Base-by-base conservation (phyloP, 1,140 invertebrate genomes). In the Bombus difficillimus region DNA sequence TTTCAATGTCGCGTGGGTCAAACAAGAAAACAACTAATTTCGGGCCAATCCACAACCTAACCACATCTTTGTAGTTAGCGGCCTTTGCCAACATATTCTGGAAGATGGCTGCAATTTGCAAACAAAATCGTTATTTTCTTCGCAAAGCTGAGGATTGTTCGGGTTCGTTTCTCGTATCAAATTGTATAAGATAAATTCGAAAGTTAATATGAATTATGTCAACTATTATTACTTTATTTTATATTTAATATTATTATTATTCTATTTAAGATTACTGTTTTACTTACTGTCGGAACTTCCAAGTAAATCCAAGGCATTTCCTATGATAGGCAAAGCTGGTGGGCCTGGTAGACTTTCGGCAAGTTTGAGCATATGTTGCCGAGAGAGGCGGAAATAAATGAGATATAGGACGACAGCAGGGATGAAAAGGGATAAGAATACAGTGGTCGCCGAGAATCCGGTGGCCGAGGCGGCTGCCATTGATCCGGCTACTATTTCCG, bases 11-110 rank as follows among this genome's bases (percentile, higher is more conserved):
- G 37, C 96, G 95, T 37, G 97, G 97, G 91, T 98, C 97, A 32
- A 96, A 96, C 74, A 98, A 93, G 94, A 97, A 97, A 15, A 98
- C 95, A 6, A 97, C 68, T 41, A 98, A 95, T 91, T 97, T 96
- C 3, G 97, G 97, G 5, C 97, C 97, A 81, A 97, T 96, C 97
- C 97, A 98, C 22, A 97, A 81, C 93, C 96, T 97, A 64, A 97
- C 95, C 0, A 97, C 95, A 43, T 96, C 94, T 59, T 96, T 96
- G 83, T 93, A 97, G 12, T 96, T 94, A 47, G 95, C 94, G 37
- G 97, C 96, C 87, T 95, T 96, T 22, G 93, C 85, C 64, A 96
- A 95, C 1, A 97, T 87, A 39, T 95, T 96, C 62, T 94, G 96
- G 95, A 97, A 97, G 72, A 97, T 97, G 43, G 96, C 97, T 97